Conservation (phyloP, 2,888 invertebrate genomes). For the Eretmocerus hayati region DNA sequence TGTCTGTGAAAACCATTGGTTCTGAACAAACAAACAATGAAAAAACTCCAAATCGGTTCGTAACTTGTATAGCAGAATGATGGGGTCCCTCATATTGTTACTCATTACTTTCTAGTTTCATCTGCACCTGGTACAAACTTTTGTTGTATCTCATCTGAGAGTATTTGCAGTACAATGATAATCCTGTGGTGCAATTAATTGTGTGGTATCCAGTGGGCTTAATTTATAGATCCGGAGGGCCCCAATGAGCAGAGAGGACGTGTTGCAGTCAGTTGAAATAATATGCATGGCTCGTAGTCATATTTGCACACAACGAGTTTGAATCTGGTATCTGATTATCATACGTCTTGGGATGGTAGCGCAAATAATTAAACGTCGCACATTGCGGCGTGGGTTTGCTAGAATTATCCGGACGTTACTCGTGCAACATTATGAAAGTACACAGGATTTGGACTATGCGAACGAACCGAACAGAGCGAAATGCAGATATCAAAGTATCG, state of each 20-base stretch:
- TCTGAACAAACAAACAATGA: too few species aligned
- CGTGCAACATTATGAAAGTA: slow-evolving; percentile 8
- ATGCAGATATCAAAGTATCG: slow-evolving; percentile 18
- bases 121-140: too few species aligned
- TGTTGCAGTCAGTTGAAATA: not conserved
- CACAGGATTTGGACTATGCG: not conserved
- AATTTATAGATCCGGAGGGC: too few species aligned
- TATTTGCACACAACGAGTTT: slow-evolving; percentile 18
- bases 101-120: too few species aligned
- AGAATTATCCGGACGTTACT: slow-evolving; percentile 17
- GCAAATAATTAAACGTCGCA: slow-evolving; percentile 41
- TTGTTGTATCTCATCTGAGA: too few species aligned
- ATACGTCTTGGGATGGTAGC: slow-evolving; percentile 39
- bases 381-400: slow-evolving; percentile 6
- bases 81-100: too few species aligned
- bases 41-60: too few species aligned
- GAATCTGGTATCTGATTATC: slow-evolving; percentile 43
- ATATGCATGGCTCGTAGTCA: slow-evolving; percentile 1
- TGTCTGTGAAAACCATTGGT: too few species aligned
- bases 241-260: not conserved
- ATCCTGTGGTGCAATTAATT: too few species aligned
- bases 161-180: too few species aligned
- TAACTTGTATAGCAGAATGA: too few species aligned
- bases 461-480: slow-evolving; percentile 6
- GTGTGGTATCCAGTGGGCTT: too few species aligned